phyloP scores from a whole-genome alignment of 2,113 vertebrate genomes.

The Petrocephalus microphthalmus region DNA sequence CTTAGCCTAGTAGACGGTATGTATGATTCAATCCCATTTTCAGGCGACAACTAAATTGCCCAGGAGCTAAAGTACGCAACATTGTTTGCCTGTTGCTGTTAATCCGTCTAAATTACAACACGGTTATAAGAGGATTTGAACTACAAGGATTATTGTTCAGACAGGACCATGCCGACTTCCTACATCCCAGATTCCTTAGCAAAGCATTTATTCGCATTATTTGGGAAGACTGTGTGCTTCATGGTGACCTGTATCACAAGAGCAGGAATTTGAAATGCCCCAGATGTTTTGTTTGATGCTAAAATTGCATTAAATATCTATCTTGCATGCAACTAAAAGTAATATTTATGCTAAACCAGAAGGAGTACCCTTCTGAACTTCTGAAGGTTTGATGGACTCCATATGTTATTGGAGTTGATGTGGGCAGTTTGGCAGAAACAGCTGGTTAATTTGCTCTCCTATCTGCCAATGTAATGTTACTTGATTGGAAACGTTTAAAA shows the following conservation, averaged over 20 bases:
- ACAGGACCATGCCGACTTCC: not conserved
- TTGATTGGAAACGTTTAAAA: not conserved
- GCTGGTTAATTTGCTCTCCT: not conserved
- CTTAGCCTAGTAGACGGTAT: not conserved
- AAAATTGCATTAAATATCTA: conserved; percentile 21
- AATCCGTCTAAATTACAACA: conserved; percentile 20
- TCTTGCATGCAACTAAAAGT: conserved; percentile 16
- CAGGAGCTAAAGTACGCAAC: not conserved
- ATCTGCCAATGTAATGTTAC: not conserved
- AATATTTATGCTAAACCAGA: not conserved
- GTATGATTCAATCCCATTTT: not conserved
- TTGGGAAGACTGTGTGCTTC: not conserved
- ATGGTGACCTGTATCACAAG: not conserved
- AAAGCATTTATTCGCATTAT: not conserved
- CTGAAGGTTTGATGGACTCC: not conserved
- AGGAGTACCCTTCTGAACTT: not conserved
- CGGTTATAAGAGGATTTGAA: conserved; percentile 20
- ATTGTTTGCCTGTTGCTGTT: not conserved
- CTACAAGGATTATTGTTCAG: conserved; percentile 12
- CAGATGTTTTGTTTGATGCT: conserved; percentile 4
- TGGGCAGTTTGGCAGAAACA: not conserved
- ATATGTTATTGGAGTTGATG: not conserved
- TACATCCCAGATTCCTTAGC: conserved; percentile 16
- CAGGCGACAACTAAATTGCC: not conserved
- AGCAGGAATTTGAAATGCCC: not conserved